Base-by-base conservation (phyloP, 2,888 invertebrate genomes). In the Limnephilus marmoratus region DNA sequence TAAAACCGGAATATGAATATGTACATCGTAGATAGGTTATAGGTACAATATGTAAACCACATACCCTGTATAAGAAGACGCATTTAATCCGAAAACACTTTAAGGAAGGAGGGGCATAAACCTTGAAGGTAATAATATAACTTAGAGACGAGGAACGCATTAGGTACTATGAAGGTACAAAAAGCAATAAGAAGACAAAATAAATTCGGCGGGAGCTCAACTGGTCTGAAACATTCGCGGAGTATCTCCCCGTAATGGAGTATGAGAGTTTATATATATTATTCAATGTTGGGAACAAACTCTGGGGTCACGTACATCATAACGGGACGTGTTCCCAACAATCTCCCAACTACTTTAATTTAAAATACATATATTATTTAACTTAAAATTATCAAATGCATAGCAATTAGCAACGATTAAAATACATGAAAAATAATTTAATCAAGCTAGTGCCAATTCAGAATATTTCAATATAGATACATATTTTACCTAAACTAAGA, bases 141-240 rank as follows among this genome's bases (percentile, higher is more conserved):
- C 68, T 68, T 68, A 68, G 68, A 68, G 24, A n/a, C 24, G 68
- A 68, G 68, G 68, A 68, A 68, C 24, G 68, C n/a, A n/a, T 68
- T 68, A 24, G 68, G 53, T 53, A 18, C 68, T 68, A 9, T 68
- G 34, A 15, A 15, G 24, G 83, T 83, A 34, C 37, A 83, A 34
- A 83, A 83, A 83, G 83, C 37, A 83, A 83, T 83, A 34, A 83
- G 83, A 24, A 83, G 24, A 41, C 83, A 41, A 34, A 83, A 83
- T 83, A 34, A 83, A 83, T 83, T 83, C 37, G 83, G 83, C 37
- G 83, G 83, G 83, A 83, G 34, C 83, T 41, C 83, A 41, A 83
- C 83, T 83, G 83, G 83, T 18, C 83, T 83, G 37, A 18, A 83
- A 24, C 83, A 83, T 83, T 83, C 37, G 37, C 24, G 83, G 37